phyloP scores from a whole-genome alignment of 2,113 vertebrate species.

The Paradisaea rubra region DNA sequence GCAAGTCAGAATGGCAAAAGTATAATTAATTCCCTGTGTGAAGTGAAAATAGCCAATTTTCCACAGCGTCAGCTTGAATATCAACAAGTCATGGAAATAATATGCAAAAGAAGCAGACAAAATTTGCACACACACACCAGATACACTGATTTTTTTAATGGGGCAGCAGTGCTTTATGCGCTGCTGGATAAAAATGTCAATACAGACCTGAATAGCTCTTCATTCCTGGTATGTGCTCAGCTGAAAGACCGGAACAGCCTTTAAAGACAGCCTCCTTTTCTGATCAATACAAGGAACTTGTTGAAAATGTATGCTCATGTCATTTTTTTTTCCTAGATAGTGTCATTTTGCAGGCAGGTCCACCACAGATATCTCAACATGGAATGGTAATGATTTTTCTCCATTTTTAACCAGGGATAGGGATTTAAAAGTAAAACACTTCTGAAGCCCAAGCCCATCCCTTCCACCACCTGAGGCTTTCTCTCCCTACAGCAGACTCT shows the following conservation, averaged over 20 bases:
- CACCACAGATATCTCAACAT: neutral
- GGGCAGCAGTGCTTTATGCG: neutral
- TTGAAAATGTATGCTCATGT: neutral
- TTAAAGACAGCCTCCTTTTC: neutral
- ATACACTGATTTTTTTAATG: neutral
- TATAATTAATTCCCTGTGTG: constrained; percentile 21
- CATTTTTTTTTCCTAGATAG: neutral
- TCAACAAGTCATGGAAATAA: neutral
- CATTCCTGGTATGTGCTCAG: neutral
- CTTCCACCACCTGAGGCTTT: neutral
- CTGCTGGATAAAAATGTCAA: neutral
- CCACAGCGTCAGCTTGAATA: neutral
- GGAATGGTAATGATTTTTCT: neutral
- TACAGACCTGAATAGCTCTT: neutral
- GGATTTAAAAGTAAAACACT: neutral
- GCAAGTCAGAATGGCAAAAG: neutral
- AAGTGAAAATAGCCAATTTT: constrained; percentile 30
- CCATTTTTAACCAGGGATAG: neutral
- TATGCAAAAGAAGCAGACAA: neutral
- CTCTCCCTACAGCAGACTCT: neutral
- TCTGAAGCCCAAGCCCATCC: neutral
- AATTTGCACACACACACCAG: neutral
- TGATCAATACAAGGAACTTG: neutral
- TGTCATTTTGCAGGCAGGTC: neutral
- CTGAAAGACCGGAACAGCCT: neutral